phyloP scores from a whole-genome alignment of 2,888 invertebrate species.

The Mellilla xanthometata region DNA sequence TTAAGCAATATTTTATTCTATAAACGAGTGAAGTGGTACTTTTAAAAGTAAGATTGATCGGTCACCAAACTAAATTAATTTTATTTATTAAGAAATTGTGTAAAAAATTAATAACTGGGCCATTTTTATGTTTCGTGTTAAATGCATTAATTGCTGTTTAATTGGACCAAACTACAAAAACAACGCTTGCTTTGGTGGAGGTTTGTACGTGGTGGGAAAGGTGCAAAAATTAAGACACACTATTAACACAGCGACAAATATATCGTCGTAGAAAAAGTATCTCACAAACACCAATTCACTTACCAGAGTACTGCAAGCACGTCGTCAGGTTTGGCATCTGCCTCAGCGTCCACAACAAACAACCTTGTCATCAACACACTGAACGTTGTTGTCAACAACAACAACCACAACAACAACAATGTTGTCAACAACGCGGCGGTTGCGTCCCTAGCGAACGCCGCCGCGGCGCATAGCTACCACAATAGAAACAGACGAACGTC shows the following conservation, averaged over 20 bases:
- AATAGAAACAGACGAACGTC: slow-evolving; percentile 74
- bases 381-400: slow-evolving; percentile 79
- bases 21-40: too few relatives aligned
- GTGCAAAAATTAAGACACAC: slow-evolving; percentile 4
- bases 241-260: slow-evolving; percentile 10
- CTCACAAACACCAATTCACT: too few relatives aligned
- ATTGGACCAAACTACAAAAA: slow-evolving; percentile 10
- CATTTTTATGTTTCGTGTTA: slow-evolving; percentile 1
- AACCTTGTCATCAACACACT: slow-evolving; percentile 78
- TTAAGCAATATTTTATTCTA: too few relatives aligned
- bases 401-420: slow-evolving; percentile 79
- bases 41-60: too few relatives aligned
- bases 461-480: slow-evolving; percentile 76
- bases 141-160: slow-evolving; percentile 6
- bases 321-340: slow-evolving; percentile 53
- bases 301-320: slow-evolving; percentile 71
- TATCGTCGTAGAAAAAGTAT: too few relatives aligned
- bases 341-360: slow-evolving; percentile 77
- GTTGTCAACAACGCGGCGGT: slow-evolving; percentile 79
- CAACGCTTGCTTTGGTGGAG: slow-evolving; percentile 23
- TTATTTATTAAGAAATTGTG: too few relatives aligned
- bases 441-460: slow-evolving; percentile 74
- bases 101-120: not conserved
- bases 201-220: slow-evolving; percentile 9
- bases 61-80: too few relatives aligned